Base-by-base conservation (phyloP, 2,113 vertebrate species). In the Cygnus buccinator region DNA sequence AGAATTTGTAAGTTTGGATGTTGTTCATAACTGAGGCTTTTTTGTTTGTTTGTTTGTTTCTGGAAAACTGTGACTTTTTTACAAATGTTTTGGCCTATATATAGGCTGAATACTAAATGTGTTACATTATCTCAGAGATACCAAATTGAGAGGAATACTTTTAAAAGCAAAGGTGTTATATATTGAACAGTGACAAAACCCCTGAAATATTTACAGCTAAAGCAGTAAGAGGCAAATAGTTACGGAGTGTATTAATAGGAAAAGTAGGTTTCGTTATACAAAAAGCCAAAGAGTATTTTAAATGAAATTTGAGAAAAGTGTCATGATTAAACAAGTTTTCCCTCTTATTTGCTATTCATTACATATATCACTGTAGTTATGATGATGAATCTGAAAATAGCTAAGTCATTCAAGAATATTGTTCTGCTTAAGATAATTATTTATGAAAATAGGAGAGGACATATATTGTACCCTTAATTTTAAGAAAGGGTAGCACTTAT, bases 291-390 rank as follows among this genome's bases (percentile, higher is more conserved):
- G 28, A 59, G 5, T 17, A 21, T 75, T 91, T 79, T 31, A 31
- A 50, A 66, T 16, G 31, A 43, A 13, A 77, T 43, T 0, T 3
- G 41, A 41, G 43, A 31, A 31, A 11, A 9, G 9, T 1, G 5
- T 17, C 5, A 23, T 11, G 26, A 57, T 80, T 62, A 61, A 82
- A 70, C 46, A 31, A 58, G 8, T 22, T 74, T 73, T 14, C 52
- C 58, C 13, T 58, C 16, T 46, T 46, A 1, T 11, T 63, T 74
- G 20, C 23, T 58, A 65, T 61, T 71, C 4, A 3, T 43, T 48
- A 28, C 33, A 8, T 15, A 25, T 19, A 9, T 2, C 22, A 17
- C 13, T 7, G 7, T 7, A n/a, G 57, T 41, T 17, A 1, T 2
- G 1, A 9, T 0, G 37, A 19, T 26, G 57, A 33, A 11, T 39